Evolutionary conservation across 1,140 invertebrate genomes (phyloP), one percentile per base, ranked within the genome.

Genomic region (Archivesica marissinica): DNA sequence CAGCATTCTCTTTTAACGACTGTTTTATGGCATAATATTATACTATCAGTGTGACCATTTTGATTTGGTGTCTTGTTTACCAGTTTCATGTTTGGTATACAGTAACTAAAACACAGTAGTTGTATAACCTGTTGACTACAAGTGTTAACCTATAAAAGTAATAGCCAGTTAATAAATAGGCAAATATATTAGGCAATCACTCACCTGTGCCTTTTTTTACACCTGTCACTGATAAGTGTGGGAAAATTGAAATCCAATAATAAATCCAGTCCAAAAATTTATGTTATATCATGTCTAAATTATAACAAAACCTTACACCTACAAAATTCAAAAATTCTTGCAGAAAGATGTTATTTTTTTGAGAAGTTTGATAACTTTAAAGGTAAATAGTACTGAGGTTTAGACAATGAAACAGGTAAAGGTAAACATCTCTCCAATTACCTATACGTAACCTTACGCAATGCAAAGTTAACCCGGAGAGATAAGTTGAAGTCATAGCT

Each of bases 171-270:
- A 80, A 80, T 50, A 44, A 80, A 47, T 44, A 41, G 23, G 77
- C 39, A 66, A 33, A 80, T 52, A 72, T 68, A 81, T 52, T 20
- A 30, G 2, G 23, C 25, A 38, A 70, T 81, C 50, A 72, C 79
- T 81, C 66, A 81, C 66, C 79, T 41, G 25, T 56, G 23, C n/a
- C 6, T 23, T n/a, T n/a, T n/a, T n/a, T 13, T 81, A 72, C 79
- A 81, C 66, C 79, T 81, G 79, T 81, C 68, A 81, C 33, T 20
- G 41, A 13, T 1, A 15, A 72, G 50, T 81, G 79, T 81, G 79
- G 79, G 79, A 81, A 81, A 81, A 81, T 72, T 81, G 64, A 81
- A 66, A 81, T 81, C 79, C 66, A 38, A 70, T 52, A 66, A 76
- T 76, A 56, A 56, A 56, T 54, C 38, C 52, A 9, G 2, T 17